Evolutionary conservation across 2,113 vertebrate species (phyloP).

Genomic region (Craseonycteris thonglongyai): DNA sequence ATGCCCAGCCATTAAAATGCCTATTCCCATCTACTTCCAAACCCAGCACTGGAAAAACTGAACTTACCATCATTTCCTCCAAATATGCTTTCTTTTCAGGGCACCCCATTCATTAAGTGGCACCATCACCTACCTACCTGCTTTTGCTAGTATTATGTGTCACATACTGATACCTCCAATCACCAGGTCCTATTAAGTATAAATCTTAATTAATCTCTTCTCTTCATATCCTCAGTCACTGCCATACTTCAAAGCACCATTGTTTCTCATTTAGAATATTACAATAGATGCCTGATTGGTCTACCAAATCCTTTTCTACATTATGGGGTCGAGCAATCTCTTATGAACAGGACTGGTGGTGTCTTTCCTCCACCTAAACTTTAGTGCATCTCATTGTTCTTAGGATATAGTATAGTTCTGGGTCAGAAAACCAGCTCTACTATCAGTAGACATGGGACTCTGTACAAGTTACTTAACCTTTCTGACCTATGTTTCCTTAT

Average conservation of each 20-base stretch:
- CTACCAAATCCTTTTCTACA: neutral
- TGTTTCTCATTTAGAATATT: neutral
- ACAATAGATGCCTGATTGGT: neutral
- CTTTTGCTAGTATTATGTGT: neutral
- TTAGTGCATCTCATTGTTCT: neutral
- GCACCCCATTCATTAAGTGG: neutral
- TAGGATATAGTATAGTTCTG: neutral
- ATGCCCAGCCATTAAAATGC: neutral
- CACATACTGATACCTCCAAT: neutral
- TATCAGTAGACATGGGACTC: neutral
- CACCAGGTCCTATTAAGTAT: neutral
- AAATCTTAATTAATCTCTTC: neutral
- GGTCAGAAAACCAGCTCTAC: neutral
- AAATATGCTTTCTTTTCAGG: neutral
- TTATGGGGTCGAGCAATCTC: neutral
- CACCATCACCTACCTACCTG: neutral
- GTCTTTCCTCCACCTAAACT: neutral
- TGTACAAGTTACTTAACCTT: neutral
- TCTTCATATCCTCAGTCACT: neutral
- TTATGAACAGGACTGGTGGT: neutral
- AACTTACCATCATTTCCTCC: neutral
- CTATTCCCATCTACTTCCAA: neutral
- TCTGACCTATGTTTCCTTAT: neutral
- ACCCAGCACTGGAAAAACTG: neutral
- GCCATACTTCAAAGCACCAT: neutral